Evolutionary conservation across 2,888 invertebrate species (phyloP).

Genomic region (Palloptera scutellata): DNA sequence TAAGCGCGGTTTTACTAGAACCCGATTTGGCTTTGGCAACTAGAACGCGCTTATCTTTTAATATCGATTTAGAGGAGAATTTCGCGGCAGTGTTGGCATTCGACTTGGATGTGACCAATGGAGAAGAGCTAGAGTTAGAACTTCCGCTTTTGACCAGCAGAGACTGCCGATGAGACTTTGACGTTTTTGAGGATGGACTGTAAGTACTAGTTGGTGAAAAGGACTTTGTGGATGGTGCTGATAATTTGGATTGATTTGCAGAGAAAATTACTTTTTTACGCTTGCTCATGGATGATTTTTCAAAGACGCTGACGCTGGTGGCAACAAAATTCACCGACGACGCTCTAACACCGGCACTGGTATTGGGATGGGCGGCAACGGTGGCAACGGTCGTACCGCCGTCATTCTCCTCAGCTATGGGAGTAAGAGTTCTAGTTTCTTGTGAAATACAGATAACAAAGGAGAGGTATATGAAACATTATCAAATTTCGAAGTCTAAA

Average conservation of each 20-base stretch:
- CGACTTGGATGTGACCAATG: not conserved
- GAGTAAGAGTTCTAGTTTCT: slow-evolving; percentile 32
- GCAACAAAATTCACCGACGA: not conserved
- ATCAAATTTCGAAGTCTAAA: slow-evolving; percentile 30
- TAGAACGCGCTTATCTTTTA: slow-evolving; percentile 23
- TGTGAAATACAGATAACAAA: slow-evolving; percentile 37
- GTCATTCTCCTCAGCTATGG: slow-evolving; percentile 9
- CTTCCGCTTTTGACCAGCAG: too few relatives aligned
- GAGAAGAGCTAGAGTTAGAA: not conserved
- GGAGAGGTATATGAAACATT: slow-evolving; percentile 36
- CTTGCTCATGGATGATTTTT: slow-evolving; percentile 3
- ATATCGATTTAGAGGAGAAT: slow-evolving; percentile 20
- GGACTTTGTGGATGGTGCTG: not conserved
- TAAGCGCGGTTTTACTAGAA: not conserved
- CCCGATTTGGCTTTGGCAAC: slow-evolving; percentile 14
- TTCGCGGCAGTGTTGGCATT: slow-evolving; percentile 5
- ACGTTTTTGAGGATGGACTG: not conserved
- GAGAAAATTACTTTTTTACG: slow-evolving; percentile 19
- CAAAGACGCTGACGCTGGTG: slow-evolving; percentile 1
- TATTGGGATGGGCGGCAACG: too few relatives aligned
- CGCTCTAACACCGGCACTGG: too few relatives aligned
- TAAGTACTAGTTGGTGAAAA: not conserved
- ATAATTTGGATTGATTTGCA: not conserved
- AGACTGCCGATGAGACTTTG: not conserved
- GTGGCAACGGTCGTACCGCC: too few relatives aligned